Evolutionary conservation across 1,140 invertebrate genomes (phyloP).

Genomic region (Macrobrachium rosenbergii): DNA sequence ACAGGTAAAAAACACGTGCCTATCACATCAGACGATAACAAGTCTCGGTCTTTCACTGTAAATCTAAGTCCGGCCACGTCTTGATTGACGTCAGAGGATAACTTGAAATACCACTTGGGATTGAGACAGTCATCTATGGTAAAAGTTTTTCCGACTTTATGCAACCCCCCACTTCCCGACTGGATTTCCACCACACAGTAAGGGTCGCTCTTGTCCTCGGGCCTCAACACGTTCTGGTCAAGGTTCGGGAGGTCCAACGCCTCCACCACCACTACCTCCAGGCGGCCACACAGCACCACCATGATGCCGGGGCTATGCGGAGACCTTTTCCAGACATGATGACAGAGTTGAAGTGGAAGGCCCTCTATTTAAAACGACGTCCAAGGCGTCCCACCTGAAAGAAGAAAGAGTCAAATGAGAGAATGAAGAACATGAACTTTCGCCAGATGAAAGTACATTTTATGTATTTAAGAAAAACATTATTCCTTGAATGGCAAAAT

Average conservation of each 20-base stretch:
- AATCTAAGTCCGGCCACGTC: conserved; percentile 60
- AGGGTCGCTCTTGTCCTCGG: conserved; percentile 62
- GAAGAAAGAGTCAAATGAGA: not conserved
- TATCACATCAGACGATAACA: conserved; percentile 60
- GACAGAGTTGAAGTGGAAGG: not conserved
- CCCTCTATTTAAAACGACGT: not conserved
- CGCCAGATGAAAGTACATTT: no score
- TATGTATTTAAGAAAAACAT: no score
- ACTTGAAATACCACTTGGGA: conserved; percentile 61
- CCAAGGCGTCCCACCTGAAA: conserved; percentile 33
- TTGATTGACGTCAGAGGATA: conserved; percentile 56
- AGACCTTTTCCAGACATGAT: not conserved
- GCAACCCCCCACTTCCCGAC: conserved; percentile 35
- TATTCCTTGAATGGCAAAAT: no score
- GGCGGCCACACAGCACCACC: conserved; percentile 56
- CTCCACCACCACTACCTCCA: conserved; percentile 64
- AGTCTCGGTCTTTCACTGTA: conserved; percentile 62
- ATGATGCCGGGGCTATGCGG: conserved; percentile 50
- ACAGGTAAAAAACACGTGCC: conserved; percentile 59
- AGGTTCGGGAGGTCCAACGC: conserved; percentile 61
- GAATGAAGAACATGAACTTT: no score
- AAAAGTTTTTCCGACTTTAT: conserved; percentile 60
- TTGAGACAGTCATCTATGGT: conserved; percentile 64
- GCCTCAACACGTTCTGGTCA: conserved; percentile 51
- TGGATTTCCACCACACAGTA: conserved; percentile 63